Evolutionary conservation across 2,888 invertebrate genomes (phyloP), one percentile per base, ranked within the genome.

Genomic region (Dendrolimus houi): DNA sequence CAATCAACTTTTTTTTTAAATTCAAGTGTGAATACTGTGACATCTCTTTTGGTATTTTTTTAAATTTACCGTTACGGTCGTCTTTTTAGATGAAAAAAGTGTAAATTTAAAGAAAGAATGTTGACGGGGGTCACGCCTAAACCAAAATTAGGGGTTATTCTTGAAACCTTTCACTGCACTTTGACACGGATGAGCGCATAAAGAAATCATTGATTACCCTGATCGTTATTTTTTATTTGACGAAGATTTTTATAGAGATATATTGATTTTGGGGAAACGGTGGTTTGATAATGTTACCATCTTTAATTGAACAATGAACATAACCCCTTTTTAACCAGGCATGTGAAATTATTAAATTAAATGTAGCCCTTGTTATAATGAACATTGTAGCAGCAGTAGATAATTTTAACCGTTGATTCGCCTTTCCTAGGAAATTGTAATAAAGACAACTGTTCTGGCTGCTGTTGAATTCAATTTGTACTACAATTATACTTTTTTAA

Each of bases 41-140:
- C 86, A 84, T 84, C 74, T 78, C 74, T 72, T 9, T 47, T 10
- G 47, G 12, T 14, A 72, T 73, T 29, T 83, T 84, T 29, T 83
- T 67, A 68, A 76, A 71, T 77, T 78, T 78, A 81, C 87, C 87
- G 87, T 87, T 88, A 83, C 76, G 64, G 67, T 68, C 70, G 64
- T 62, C 64, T 74, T 76, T 83, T 83, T 79, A 70, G 54, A 65
- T 66, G 72, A 76, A 85, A 87, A 89, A 88, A 84, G 81, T 84
- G 82, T 82, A 78, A 84, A 81, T 78, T 79, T 63, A 63, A 60
- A 54, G 69, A 86, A 85, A 87, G 87, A 83, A 81, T 78, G 85
- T 85, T 87, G 88, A 89, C 83, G 84, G 87, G 89, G 90, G 89
- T 89, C 89, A 90, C 85, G 83, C 83, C 87, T 76, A 65, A 79